These are phyloP conservation scores for Podocnemis expansa DNA, from an alignment of 2,113 vertebrate species.

Conservation along the genomic window DNA sequence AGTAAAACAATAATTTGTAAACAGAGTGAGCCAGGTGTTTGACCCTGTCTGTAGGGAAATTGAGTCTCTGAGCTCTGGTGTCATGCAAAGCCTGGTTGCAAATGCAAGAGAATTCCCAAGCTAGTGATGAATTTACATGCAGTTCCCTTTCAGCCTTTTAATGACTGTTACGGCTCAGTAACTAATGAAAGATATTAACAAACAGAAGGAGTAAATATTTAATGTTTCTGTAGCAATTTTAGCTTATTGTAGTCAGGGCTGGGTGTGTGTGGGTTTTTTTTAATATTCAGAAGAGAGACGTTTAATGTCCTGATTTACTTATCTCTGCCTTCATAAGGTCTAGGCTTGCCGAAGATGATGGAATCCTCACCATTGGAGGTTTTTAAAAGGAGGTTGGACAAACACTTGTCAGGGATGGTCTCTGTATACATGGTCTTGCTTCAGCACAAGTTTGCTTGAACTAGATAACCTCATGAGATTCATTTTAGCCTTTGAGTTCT, in stretches of 20 bases:
- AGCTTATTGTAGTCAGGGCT: conserved; percentile 28
- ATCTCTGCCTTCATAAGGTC: not conserved
- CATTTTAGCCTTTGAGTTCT: not conserved
- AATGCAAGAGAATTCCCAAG: conserved; percentile 74
- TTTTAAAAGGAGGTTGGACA: not conserved
- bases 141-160: conserved; percentile 79
- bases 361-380: not conserved
- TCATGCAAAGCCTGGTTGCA: conserved; percentile 65
- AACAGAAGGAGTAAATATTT: conserved; percentile 81
- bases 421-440: not conserved
- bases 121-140: conserved; percentile 79
- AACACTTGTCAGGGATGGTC: not conserved
- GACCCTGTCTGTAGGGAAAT: conserved; percentile 79
- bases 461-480: not conserved
- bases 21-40: conserved; percentile 81
- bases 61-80: conserved; percentile 63
- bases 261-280: too few relatives aligned
- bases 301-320: not conserved
- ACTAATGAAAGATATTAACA: conserved; percentile 79
- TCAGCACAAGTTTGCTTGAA: not conserved
- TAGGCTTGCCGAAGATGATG: not conserved
- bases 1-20: conserved; percentile 84
- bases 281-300: not conserved
- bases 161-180: conserved; percentile 73
- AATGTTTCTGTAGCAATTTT: conserved; percentile 71